These are phyloP conservation scores for Anguilla japonica DNA, from an alignment of 2,113 vertebrate species.

Conservation along the genomic window DNA sequence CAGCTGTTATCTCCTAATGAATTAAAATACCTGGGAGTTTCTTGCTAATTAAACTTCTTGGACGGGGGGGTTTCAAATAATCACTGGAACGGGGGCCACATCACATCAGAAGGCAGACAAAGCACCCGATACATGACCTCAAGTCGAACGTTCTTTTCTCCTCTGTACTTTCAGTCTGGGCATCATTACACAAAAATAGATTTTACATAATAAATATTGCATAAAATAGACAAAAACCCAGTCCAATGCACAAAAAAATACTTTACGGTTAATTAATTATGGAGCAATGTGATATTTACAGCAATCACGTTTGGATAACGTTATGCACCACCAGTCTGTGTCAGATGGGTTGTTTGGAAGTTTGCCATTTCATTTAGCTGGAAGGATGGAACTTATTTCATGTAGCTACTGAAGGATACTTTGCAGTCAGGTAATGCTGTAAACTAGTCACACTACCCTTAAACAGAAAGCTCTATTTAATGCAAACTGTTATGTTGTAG, in stretches of 20 bases:
- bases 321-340: too few species aligned
- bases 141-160: background rate
- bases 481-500: too few species aligned
- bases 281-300: background rate
- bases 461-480: too few species aligned
- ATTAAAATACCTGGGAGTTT: conserved; percentile 32
- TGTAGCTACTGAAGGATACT: too few species aligned
- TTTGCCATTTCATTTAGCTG: too few species aligned
- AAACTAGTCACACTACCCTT: too few species aligned
- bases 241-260: too few species aligned
- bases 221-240: background rate
- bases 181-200: background rate
- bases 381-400: too few species aligned
- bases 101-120: conserved; percentile 8
- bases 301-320: background rate
- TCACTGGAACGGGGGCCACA: conserved; percentile 16
- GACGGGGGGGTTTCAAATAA: conserved; percentile 11
- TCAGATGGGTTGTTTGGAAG: too few species aligned
- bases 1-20: conserved; percentile 28
- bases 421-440: too few species aligned
- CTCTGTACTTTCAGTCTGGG: background rate
- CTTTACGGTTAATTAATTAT: background rate
- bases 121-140: conserved; percentile 28
- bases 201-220: background rate
- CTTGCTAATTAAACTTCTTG: conserved; percentile 35